These are phyloP conservation scores for Mesembrinibis cayennensis DNA, from an alignment of 2,113 vertebrate species.

Conservation along the genomic window DNA sequence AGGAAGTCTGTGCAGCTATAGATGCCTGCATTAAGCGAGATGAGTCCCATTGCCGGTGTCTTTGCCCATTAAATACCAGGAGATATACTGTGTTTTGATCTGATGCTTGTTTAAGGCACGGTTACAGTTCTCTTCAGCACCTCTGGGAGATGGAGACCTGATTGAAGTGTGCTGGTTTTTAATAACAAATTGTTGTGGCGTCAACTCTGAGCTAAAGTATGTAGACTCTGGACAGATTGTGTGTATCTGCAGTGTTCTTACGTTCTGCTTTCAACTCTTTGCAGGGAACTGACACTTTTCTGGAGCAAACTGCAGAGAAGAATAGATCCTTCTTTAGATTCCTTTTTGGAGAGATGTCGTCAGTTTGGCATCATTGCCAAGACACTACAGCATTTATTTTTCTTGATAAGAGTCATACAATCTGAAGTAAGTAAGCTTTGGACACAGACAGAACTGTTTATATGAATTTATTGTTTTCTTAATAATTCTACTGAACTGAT, in stretches of 20 bases:
- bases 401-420: constrained; percentile 93
- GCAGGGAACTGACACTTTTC: constrained; percentile 92
- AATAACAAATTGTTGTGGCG: not conserved
- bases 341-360: constrained; percentile 94
- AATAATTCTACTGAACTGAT: not conserved
- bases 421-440: constrained; percentile 84
- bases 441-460: not conserved
- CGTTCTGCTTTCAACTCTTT: not conserved
- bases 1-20: not conserved
- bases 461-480: not conserved
- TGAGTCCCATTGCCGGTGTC: not conserved
- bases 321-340: constrained; percentile 88
- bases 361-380: constrained; percentile 96
- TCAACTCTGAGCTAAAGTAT: not conserved
- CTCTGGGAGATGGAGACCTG: not conserved
- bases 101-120: not conserved
- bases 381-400: constrained; percentile 93
- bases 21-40: not conserved
- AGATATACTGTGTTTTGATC: not conserved
- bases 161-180: not conserved
- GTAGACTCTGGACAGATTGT: not conserved
- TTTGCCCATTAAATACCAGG: not conserved
- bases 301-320: constrained; percentile 97
- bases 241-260: not conserved
- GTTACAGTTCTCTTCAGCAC: not conserved